A percentile compares a stretch with the other conserved stretches of the same genome.
phyloP scores from a whole-genome alignment of 1,140 invertebrate species.

The Triops cancriformis region DNA sequence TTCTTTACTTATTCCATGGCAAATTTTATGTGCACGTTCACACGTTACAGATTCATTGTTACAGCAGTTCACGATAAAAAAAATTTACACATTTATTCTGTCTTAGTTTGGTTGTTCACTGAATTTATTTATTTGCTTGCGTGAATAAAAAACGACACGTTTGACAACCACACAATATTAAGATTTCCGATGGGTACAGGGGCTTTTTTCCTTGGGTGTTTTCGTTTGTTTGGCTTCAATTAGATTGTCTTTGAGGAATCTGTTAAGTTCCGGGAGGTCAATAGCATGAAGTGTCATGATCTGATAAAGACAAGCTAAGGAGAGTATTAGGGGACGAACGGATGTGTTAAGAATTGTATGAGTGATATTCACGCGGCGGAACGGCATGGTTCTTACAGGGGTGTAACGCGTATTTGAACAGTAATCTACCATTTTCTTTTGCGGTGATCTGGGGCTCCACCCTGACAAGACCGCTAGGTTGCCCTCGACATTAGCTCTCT shows the following conservation, averaged over 20 bases:
- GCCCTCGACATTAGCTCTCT: not conserved
- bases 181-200: not conserved
- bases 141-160: no score
- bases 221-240: not conserved
- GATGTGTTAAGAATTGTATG: not conserved
- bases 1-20: no score
- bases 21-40: no score
- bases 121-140: no score
- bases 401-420: not conserved
- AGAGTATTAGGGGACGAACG: not conserved
- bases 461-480: not conserved
- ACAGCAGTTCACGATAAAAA: no score
- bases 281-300: not conserved
- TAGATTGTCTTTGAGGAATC: not conserved
- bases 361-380: not conserved
- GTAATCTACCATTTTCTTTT: not conserved
- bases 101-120: no score
- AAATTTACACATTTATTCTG: no score
- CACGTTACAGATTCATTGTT: no score
- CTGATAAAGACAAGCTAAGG: not conserved
- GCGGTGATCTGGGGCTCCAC: not conserved
- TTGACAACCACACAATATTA: not conserved
- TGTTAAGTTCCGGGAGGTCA: not conserved
- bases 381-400: not conserved
- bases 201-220: not conserved